Percentiles rank a stretch among this genome's conserved stretches.
phyloP scores from a whole-genome alignment of 2,888 invertebrate genomes.

The Idaea aversata region DNA sequence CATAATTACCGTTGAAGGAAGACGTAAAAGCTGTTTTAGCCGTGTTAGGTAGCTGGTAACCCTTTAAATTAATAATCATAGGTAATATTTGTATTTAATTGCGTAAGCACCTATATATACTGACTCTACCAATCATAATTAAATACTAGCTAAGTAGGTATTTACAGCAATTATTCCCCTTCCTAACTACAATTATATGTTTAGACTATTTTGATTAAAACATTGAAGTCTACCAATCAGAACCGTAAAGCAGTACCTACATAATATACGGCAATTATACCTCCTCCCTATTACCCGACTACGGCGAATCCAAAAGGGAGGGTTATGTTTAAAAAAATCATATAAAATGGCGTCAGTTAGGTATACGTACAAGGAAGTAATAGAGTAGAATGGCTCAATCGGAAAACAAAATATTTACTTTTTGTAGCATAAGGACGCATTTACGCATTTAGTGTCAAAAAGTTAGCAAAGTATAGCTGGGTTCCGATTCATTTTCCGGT shows the following conservation, averaged over 20 bases:
- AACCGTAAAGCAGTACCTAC: neutral
- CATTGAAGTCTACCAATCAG: neutral
- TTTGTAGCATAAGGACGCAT: too few species aligned
- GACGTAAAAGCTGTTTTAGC: neutral
- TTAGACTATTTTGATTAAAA: neutral
- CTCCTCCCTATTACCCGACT: neutral
- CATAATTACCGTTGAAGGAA: constrained; percentile 7
- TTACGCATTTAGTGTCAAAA: too few species aligned
- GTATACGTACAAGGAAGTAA: too few species aligned
- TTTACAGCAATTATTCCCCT: neutral
- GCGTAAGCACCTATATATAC: neutral
- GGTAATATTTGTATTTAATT: neutral
- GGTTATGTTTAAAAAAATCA: too few species aligned
- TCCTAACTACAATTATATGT: neutral
- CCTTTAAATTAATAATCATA: neutral
- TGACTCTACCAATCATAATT: neutral
- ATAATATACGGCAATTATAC: neutral
- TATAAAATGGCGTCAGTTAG: too few species aligned
- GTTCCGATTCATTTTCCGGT: too few species aligned
- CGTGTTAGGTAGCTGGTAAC: neutral
- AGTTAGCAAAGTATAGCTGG: too few species aligned
- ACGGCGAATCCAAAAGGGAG: too few species aligned
- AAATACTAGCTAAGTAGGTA: neutral
- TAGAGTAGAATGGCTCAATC: too few species aligned
- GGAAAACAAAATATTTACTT: too few species aligned